A percentile compares a stretch with the other conserved stretches of the same genome.
Conservation (phyloP, 2,797 vertebrate species). For the Gephyroberyx darwinii region DNA sequence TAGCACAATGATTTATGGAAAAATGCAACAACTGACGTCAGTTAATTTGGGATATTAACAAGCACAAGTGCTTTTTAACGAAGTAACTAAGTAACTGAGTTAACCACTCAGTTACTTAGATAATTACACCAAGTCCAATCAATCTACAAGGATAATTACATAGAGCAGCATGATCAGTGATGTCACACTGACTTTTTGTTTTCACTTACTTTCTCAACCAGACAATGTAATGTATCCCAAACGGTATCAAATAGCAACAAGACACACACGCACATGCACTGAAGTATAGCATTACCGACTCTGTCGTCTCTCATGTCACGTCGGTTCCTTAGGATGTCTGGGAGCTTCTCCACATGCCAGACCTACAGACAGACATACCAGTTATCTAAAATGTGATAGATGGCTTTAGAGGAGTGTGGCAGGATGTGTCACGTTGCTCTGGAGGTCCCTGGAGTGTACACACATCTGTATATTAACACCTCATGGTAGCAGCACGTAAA, state of each 20-base stretch:
- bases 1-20: slow-evolving; percentile 1
- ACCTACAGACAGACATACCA: slow-evolving; percentile 63
- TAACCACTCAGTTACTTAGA: background rate
- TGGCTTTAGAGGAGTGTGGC: slow-evolving; percentile 53
- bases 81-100: too few relatives aligned
- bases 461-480: slow-evolving; percentile 60
- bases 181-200: too few relatives aligned
- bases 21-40: background rate
- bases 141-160: slow-evolving; percentile 13
- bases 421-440: slow-evolving; percentile 49
- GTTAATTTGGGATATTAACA: background rate
- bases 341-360: slow-evolving; percentile 64
- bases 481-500: slow-evolving; percentile 19
- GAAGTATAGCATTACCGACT: slow-evolving; percentile 18
- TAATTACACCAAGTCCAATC: background rate
- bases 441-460: slow-evolving; percentile 22
- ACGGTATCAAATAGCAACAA: slow-evolving; percentile 45
- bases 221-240: slow-evolving; percentile 2
- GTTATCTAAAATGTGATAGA: slow-evolving; percentile 67
- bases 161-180: background rate
- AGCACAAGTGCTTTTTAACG: background rate
- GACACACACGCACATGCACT: background rate
- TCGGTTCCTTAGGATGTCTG: slow-evolving; percentile 4
- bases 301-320: slow-evolving; percentile 2
- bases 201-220: background rate